Base-by-base conservation (phyloP, 2,113 vertebrate species). In the Gymnarchus niloticus region DNA sequence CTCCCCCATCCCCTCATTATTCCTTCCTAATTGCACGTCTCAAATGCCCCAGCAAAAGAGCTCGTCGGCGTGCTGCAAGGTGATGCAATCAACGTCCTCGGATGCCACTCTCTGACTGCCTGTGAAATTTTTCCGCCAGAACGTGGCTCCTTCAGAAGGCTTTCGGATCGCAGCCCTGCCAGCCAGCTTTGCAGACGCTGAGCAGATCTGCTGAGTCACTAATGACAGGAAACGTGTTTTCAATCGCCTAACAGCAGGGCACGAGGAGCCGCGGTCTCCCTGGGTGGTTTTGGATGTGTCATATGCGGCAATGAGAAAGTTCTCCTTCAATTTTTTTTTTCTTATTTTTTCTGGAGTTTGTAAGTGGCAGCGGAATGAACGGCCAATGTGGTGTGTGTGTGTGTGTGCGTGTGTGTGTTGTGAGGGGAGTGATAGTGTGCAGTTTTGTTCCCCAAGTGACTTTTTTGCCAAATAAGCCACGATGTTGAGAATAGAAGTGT, bases 401-500 rank as follows among this genome's bases (percentile, higher is more conserved):
- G 19, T 3, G 17, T 49, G 69, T 3, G 69, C 49, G 77, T 49
- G 46, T n/a, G 77, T n/a, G 77, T 80, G 81, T 82, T 56, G 52
- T 57, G 81, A 28, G 52, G 19, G 81, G 51, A 28, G 17, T 17
- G 28, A 41, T 1, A 25, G 19, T 83, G 51, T 28, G 49, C 25
- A 56, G 49, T n/a, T 82, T 82, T 82, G n/a, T n/a, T 82, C 49
- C 77, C 80, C 54, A 54, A 54, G 51, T 52, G 49, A 54, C 37
- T 17, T 65, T 65, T 65, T 25, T 10, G 73, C 12, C 9, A 57
- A 44, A 21, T 10, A 6, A 21, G 12, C 52, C 52, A 9, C 6
- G 25, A 5, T 82, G 51, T 46, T 83, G 51, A 54, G 12, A 54
- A 49, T 54, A 82, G 41, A 9, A 76, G 28, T n/a, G 57, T 5